Base-by-base conservation (phyloP, 2,797 vertebrate species). In the Macropodus opercularis region DNA sequence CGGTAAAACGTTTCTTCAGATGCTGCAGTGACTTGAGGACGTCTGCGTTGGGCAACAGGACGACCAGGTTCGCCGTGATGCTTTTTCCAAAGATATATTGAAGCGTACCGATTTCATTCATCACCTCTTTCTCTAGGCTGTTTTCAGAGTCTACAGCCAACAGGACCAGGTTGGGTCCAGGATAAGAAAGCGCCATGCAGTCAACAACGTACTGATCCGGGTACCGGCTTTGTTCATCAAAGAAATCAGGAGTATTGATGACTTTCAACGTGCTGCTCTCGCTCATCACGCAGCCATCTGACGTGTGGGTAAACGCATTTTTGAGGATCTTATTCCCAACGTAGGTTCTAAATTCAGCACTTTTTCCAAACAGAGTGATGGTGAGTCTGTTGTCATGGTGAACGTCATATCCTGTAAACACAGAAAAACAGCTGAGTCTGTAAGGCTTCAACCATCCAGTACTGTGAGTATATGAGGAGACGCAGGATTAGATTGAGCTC, bases 291-390 rank as follows among this genome's bases (percentile, higher is more conserved):
- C 26, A 4, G 3, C 27, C 23, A 19, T 6, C 27, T 4, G 26
- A 24, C 8, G 1, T 15, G 26, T 52, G 26, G 17, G 6, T 13
- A 27, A 14, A 6, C 26, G 2, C 3, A 2, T 3, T 14, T 6
- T 2, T 14, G 23, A 6, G 13, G 50, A 40, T 29, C 5, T 4
- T 4, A 40, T 2, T 29, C 29, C 26, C 1, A 4, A 40, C 29
- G 4, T 1, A 29, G 3, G 3, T 21, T 17, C 29, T 1, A 8
- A 53, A 40, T 1, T 14, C 1, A 1, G 0, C 1, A 2, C 29
- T 53, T 17, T 53, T 53, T 11, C 51, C 36, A n/a, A 40, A 15
- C 5, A 53, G 23, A 40, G 10, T 18, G 24, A 40, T 11, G 8
- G 17, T 53, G 3, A 5, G 19, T 17, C 6, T 29, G 5, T 4